Percentiles rank a stretch among this genome's conserved stretches.
Evolutionary conservation across 2,113 vertebrate genomes (phyloP).

Genomic region (Phalacrocorax aristotelis): DNA sequence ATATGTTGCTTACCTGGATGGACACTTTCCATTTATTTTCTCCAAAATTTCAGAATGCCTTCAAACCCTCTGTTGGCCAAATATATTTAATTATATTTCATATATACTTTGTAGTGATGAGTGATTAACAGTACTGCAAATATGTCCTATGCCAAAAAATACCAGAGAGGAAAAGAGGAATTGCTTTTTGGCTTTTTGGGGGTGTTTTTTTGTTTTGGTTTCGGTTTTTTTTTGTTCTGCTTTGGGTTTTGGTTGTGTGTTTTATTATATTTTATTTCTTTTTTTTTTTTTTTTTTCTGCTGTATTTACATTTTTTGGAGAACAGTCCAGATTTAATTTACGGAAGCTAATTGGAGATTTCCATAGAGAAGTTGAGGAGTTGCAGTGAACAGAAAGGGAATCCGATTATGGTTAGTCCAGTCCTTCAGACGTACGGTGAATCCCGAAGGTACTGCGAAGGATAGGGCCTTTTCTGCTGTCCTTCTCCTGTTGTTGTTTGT

Average conservation of each 20-base stretch:
- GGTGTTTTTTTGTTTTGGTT: rapidly evolving
- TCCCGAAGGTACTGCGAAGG: not conserved
- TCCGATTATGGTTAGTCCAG: not conserved
- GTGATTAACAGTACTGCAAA: not conserved
- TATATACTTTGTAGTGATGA: not conserved
- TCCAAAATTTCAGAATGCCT: not conserved
- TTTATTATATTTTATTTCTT: not conserved
- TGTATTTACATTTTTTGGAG: not conserved
- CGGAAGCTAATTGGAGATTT: not conserved
- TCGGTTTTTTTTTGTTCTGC: no score
- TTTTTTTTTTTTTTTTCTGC: not conserved
- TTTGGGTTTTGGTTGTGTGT: no score
- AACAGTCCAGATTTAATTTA: not conserved
- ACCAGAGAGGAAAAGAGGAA: not conserved
- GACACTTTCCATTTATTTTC: not conserved
- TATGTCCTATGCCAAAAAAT: not conserved
- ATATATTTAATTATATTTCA: no score
- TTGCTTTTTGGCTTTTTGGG: not conserved
- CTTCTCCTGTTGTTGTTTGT: not conserved
- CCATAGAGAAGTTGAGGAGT: not conserved
- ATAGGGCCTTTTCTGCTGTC: not conserved
- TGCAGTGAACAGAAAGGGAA: not conserved
- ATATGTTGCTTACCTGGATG: not conserved
- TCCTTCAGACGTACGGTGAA: rapidly evolving
- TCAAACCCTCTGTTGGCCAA: not conserved